phyloP scores from a whole-genome alignment of 2,888 invertebrate genomes.

The Phyllotreta striolata region DNA sequence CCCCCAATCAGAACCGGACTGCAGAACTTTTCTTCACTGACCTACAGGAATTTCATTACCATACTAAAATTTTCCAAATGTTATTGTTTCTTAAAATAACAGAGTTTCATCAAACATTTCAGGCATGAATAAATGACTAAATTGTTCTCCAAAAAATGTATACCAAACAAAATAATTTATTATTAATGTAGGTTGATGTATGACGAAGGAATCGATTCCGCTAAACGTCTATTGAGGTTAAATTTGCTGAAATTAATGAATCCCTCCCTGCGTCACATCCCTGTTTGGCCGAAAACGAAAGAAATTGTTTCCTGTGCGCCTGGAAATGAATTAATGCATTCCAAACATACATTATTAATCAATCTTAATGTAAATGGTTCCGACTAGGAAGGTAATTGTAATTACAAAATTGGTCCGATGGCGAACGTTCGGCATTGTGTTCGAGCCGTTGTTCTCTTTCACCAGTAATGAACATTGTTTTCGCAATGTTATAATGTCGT shows the following conservation, averaged over 20 bases:
- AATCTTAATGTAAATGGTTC: constrained; percentile 61
- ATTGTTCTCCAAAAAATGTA: no score
- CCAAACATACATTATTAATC: constrained; percentile 61
- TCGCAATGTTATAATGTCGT: constrained; percentile 20
- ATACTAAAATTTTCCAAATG: no score
- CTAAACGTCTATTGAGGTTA: no score
- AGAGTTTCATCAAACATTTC: no score
- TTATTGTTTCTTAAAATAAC: no score
- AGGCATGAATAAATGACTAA: no score
- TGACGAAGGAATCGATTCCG: no score
- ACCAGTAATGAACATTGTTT: constrained; percentile 33
- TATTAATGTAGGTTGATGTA: no score
- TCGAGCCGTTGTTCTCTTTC: constrained; percentile 19
- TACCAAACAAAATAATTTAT: no score
- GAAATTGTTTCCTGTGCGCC: constrained; percentile 60
- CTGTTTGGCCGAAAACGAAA: constrained; percentile 54
- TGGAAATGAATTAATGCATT: constrained; percentile 62
- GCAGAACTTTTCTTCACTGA: not conserved
- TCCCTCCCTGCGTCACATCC: constrained; percentile 41
- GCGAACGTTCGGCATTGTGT: constrained; percentile 8
- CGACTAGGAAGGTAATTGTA: constrained; percentile 52
- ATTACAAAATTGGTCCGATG: constrained; percentile 43
- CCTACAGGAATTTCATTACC: no score
- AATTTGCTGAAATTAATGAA: no score
- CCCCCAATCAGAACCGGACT: constrained; percentile 23